Percentiles rank a stretch among this genome's conserved stretches.
These are phyloP conservation scores for Psittacula cyanocephala DNA, from an alignment of 2,113 vertebrate species.

Conservation along the genomic window DNA sequence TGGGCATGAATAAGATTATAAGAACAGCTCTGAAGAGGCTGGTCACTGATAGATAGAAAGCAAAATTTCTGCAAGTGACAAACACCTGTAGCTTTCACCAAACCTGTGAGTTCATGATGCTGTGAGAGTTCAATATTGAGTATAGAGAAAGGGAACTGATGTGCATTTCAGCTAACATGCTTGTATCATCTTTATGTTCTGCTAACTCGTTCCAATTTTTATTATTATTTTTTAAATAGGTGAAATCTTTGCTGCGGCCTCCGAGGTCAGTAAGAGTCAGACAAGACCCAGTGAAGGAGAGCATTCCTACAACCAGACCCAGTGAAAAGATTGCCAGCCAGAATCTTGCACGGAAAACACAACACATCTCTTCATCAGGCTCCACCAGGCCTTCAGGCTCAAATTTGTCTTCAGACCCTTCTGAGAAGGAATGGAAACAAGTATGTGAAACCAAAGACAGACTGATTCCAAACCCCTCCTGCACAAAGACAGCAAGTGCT, in stretches of 20 bases:
- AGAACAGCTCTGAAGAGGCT: not conserved
- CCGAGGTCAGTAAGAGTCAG: constrained; percentile 67
- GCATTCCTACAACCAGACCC: not conserved
- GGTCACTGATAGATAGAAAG: not conserved
- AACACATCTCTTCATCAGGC: not conserved
- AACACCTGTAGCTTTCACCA: not conserved
- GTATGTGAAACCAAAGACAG: constrained; percentile 69
- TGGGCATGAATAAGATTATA: not conserved
- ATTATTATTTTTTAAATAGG: constrained; percentile 62
- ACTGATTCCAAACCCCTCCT: accelerated
- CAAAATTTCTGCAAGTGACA: not conserved
- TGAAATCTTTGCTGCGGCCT: constrained; percentile 87
- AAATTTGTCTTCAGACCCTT: constrained; percentile 42
- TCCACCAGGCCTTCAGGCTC: constrained; percentile 33
- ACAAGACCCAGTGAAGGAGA: not conserved
- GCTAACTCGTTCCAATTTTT: not conserved
- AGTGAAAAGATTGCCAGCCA: not conserved
- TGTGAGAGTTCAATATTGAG: not conserved
- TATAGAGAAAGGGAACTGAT: not conserved
- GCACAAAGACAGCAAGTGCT: not conserved
- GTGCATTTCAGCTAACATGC: not conserved
- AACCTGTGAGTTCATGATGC: not conserved
- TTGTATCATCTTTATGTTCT: not conserved
- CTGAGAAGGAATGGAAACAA: constrained; percentile 88
- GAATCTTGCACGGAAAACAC: not conserved